phyloP scores from a whole-genome alignment of 2,888 invertebrate genomes.

The Apodemia mormo region DNA sequence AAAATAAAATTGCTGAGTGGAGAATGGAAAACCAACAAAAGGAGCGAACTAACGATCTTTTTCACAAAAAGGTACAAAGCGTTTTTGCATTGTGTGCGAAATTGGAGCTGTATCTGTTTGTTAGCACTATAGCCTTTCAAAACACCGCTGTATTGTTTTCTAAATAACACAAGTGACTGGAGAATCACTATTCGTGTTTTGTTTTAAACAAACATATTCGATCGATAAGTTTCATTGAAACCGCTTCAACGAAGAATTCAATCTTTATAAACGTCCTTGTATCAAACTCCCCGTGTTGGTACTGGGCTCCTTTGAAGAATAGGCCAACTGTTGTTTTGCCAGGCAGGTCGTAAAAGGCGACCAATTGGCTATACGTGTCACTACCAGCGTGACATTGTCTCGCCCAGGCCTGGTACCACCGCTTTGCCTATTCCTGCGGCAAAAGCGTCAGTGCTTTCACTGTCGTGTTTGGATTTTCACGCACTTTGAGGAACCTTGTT shows the following conservation, averaged over 20 bases:
- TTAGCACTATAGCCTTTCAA: neutral
- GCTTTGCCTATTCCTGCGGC: too few species aligned
- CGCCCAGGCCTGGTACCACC: too few species aligned
- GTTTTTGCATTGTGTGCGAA: constrained; percentile 13
- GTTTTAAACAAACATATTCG: too few species aligned
- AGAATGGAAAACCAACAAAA: constrained; percentile 12
- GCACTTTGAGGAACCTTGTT: too few species aligned
- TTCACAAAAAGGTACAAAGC: constrained; percentile 15
- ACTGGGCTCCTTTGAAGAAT: too few species aligned
- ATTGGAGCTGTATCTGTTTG: constrained; percentile 2
- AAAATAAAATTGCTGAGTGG: constrained; percentile 10
- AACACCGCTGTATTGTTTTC: neutral
- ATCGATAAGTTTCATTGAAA: neutral
- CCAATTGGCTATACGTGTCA: too few species aligned
- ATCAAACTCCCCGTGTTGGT: neutral
- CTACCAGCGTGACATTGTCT: too few species aligned
- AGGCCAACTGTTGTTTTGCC: too few species aligned
- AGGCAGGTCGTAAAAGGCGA: too few species aligned
- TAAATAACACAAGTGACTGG: neutral
- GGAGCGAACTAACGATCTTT: constrained; percentile 14
- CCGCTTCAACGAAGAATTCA: neutral
- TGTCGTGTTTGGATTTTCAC: too few species aligned
- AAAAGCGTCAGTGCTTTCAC: too few species aligned
- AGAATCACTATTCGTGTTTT: neutral
- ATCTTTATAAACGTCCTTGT: neutral